These are phyloP conservation scores for Cremastobaeus sp. DNA, from an alignment of 2,888 invertebrate species.

Conservation along the genomic window DNA sequence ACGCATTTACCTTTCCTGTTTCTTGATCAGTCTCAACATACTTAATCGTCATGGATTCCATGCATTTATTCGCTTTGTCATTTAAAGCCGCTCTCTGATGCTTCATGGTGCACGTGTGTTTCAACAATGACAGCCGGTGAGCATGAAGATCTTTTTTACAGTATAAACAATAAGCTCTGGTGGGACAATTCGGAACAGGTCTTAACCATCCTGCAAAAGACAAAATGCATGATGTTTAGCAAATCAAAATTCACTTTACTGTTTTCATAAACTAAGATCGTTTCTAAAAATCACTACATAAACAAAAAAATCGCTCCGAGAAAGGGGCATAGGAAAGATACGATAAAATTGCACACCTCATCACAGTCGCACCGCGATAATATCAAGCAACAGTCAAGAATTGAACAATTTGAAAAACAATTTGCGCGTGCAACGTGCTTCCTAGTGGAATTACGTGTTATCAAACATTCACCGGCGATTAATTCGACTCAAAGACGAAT, in stretches of 20 bases:
- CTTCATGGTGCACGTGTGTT: conserved; percentile 82
- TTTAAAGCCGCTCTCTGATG: conserved; percentile 79
- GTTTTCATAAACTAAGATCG: not conserved
- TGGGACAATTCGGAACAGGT: conserved; percentile 80
- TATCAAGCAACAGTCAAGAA: too few species aligned
- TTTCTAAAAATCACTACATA: not conserved
- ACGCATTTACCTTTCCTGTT: too few species aligned
- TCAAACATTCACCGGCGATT: not conserved
- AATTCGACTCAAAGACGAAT: not conserved
- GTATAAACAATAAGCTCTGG: conserved; percentile 81
- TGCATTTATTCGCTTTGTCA: too few species aligned
- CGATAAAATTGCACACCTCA: too few species aligned
- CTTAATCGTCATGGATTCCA: too few species aligned
- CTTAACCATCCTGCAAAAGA: conserved; percentile 80
- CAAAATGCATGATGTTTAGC: not conserved
- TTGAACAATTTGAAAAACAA: too few species aligned
- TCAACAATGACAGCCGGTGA: conserved; percentile 81
- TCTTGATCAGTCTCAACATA: too few species aligned
- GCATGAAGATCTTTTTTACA: conserved; percentile 82
- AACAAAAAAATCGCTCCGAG: too few species aligned
- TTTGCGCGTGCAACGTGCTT: too few species aligned
- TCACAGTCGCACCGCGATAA: too few species aligned
- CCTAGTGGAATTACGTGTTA: too few species aligned
- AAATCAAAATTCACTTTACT: not conserved
- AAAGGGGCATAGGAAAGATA: too few species aligned